A percentile compares a stretch with the other conserved stretches of the same genome.
These are phyloP conservation scores for Crepidodera aurea DNA, from an alignment of 2,888 invertebrate species.

Conservation along the genomic window DNA sequence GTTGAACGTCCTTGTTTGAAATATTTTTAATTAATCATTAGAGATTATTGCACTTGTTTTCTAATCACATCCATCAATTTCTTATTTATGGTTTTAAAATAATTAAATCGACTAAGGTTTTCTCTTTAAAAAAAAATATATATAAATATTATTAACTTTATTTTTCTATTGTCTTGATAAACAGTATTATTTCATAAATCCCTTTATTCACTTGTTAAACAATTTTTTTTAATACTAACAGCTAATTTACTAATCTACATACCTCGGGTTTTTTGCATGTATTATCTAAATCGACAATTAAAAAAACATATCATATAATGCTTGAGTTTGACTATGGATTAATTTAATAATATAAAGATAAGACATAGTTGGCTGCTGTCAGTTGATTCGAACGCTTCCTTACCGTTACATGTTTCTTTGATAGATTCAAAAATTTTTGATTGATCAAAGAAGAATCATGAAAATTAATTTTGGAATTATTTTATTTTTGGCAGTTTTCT, in stretches of 20 bases:
- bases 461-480: neutral
- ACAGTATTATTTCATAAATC: too few relatives aligned
- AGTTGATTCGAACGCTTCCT: neutral
- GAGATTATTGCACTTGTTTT: too few relatives aligned
- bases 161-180: too few relatives aligned
- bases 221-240: too few relatives aligned
- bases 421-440: slow-evolving; percentile 17
- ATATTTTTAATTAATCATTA: too few relatives aligned
- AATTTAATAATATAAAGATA: slow-evolving; percentile 11
- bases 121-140: too few relatives aligned
- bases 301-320: neutral
- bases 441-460: slow-evolving; percentile 6
- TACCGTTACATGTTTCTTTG: neutral
- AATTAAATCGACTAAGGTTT: too few relatives aligned
- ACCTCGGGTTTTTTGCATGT: neutral
- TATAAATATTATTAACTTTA: too few relatives aligned
- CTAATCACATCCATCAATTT: too few relatives aligned
- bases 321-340: neutral
- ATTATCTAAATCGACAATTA: neutral
- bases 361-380: neutral
- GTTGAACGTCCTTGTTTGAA: too few relatives aligned
- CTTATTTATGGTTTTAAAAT: too few relatives aligned
- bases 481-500: slow-evolving; percentile 1
- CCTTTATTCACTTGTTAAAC: too few relatives aligned
- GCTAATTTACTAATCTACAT: slow-evolving; percentile 8